These are phyloP conservation scores for Catharus minimus DNA, from an alignment of 2,113 vertebrate genomes.

Conservation along the genomic window DNA sequence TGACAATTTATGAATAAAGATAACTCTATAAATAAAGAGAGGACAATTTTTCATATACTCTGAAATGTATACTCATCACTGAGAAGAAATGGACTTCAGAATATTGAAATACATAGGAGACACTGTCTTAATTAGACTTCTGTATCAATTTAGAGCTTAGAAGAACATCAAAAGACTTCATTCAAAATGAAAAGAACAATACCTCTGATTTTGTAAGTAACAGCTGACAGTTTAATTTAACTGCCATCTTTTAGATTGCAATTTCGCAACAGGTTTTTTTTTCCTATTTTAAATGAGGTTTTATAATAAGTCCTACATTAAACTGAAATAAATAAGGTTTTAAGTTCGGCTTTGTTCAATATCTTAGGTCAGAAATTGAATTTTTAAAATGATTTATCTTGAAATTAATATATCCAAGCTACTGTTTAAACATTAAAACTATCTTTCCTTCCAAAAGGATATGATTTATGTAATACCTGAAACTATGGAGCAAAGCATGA, in stretches of 20 bases:
- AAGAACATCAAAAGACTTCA: background rate
- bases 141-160: background rate
- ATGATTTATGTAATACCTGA: background rate
- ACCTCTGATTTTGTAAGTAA: background rate
- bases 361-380: background rate
- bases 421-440: background rate
- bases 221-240: background rate
- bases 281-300: background rate
- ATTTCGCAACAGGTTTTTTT: background rate
- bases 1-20: background rate
- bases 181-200: background rate
- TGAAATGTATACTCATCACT: background rate
- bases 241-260: background rate
- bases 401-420: background rate
- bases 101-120: background rate
- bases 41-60: background rate
- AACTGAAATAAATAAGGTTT: background rate
- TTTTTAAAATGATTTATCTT: background rate
- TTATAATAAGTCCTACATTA: background rate
- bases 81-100: background rate
- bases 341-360: background rate
- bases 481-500: background rate
- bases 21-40: background rate
- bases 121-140: background rate
- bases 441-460: background rate